Evolutionary conservation across 2,113 vertebrate species (phyloP).

Genomic region (Craseonycteris thonglongyai): DNA sequence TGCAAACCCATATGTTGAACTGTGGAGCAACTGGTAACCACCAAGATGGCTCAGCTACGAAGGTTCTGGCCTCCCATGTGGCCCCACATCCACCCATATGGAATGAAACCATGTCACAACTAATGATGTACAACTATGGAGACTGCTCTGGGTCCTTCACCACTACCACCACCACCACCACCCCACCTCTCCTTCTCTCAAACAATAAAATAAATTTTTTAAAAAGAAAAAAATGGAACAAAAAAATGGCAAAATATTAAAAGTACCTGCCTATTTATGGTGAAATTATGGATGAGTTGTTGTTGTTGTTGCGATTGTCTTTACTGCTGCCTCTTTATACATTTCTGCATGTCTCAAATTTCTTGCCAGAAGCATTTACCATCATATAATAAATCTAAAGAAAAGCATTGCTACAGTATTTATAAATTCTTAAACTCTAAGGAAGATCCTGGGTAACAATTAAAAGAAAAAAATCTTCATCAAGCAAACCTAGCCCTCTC

Average conservation of each 20-base stretch:
- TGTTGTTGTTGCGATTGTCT: not conserved
- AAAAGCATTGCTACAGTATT: not conserved
- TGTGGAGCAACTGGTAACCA: too few relatives aligned
- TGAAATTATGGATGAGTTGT: not conserved
- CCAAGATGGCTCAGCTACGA: too few relatives aligned
- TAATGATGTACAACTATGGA: too few relatives aligned
- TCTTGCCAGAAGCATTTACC: not conserved
- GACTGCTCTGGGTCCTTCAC: too few relatives aligned
- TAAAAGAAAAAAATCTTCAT: not conserved
- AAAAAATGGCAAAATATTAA: not conserved
- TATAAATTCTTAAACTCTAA: not conserved
- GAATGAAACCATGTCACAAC: too few relatives aligned
- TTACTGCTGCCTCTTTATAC: not conserved
- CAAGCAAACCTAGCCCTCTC: not conserved
- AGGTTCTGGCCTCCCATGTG: too few relatives aligned
- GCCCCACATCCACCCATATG: too few relatives aligned
- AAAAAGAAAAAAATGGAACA: not conserved
- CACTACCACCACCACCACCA: too few relatives aligned
- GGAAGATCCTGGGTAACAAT: not conserved
- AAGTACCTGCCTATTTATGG: not conserved
- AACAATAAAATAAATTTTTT: too few relatives aligned
- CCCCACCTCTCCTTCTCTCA: too few relatives aligned
- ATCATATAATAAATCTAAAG: not conserved
- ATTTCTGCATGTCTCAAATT: not conserved
- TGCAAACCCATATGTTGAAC: too few relatives aligned